Percentiles rank a stretch among this genome's conserved stretches.
Evolutionary conservation across 2,113 vertebrate genomes (phyloP).

Genomic region (Hypocryptadius cinnamomeus): DNA sequence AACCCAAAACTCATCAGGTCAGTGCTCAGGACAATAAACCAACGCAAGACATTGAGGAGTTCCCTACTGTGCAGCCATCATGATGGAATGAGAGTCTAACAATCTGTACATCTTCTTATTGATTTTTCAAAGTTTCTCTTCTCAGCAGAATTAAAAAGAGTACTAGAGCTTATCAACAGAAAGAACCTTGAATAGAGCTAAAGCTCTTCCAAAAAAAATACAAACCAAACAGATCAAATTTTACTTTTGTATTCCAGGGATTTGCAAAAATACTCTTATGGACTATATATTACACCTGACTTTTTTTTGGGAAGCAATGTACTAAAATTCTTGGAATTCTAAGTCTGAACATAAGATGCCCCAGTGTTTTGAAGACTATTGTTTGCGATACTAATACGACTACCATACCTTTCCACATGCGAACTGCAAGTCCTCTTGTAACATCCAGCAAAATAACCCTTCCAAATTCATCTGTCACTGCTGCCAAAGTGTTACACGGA

Average conservation of each 20-base stretch:
- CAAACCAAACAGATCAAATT: neutral
- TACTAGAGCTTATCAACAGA: neutral
- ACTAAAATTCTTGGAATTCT: neutral
- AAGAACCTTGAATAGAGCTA: neutral
- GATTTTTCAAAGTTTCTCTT: neutral
- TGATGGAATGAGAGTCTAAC: neutral
- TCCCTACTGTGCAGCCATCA: neutral
- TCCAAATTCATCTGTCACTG: conserved; percentile 96
- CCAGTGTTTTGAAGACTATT: neutral
- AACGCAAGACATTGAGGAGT: neutral
- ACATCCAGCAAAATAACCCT: conserved; percentile 90
- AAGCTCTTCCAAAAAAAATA: neutral
- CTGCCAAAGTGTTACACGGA: conserved; percentile 91
- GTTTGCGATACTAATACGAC: neutral
- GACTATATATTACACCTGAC: neutral
- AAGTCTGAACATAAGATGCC: neutral
- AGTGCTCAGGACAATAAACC: neutral
- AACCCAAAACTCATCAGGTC: neutral
- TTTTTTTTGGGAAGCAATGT: neutral
- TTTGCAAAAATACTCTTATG: neutral
- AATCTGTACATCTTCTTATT: neutral
- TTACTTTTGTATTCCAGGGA: neutral
- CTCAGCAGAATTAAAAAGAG: neutral
- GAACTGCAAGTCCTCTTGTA: conserved; percentile 83
- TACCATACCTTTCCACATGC: conserved; percentile 95